A percentile compares a stretch with the other conserved stretches of the same genome.
phyloP scores from a whole-genome alignment of 2,113 vertebrate genomes.

The Monopterus albus region DNA sequence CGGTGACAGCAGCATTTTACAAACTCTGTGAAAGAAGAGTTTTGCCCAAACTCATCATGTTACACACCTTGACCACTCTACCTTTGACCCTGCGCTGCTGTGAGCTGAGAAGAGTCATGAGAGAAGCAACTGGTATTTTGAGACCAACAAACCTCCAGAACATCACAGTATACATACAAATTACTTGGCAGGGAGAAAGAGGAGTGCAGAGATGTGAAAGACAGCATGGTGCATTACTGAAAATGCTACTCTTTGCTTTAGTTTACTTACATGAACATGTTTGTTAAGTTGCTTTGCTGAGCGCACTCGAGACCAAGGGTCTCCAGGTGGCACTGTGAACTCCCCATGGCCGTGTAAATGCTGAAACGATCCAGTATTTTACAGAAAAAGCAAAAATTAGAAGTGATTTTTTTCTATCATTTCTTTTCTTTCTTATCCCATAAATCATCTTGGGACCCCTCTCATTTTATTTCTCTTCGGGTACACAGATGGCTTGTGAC shows the following conservation, averaged over 20 bases:
- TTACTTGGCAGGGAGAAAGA: background rate
- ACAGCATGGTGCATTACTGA: background rate
- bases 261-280: background rate
- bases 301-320: constrained; percentile 13
- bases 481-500: too few species aligned
- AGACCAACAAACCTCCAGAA: constrained; percentile 22
- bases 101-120: constrained; percentile 8
- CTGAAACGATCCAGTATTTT: too few species aligned
- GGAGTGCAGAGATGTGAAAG: background rate
- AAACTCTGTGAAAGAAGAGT: background rate
- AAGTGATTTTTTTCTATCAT: too few species aligned
- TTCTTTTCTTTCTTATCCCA: too few species aligned
- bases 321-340: constrained; percentile 12
- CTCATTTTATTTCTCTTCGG: too few species aligned
- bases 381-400: too few species aligned
- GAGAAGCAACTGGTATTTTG: background rate
- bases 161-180: constrained; percentile 8
- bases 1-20: background rate
- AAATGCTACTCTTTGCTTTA: background rate
- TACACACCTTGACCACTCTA: constrained; percentile 17
- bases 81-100: constrained; percentile 21
- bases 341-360: constrained; percentile 5
- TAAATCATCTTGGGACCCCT: too few species aligned
- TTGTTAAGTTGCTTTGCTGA: constrained; percentile 11
- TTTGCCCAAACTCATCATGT: too few species aligned